A percentile compares a stretch with the other conserved stretches of the same genome.
These are phyloP conservation scores for Buteo buteo DNA, from an alignment of 2,113 vertebrate species.

Conservation along the genomic window DNA sequence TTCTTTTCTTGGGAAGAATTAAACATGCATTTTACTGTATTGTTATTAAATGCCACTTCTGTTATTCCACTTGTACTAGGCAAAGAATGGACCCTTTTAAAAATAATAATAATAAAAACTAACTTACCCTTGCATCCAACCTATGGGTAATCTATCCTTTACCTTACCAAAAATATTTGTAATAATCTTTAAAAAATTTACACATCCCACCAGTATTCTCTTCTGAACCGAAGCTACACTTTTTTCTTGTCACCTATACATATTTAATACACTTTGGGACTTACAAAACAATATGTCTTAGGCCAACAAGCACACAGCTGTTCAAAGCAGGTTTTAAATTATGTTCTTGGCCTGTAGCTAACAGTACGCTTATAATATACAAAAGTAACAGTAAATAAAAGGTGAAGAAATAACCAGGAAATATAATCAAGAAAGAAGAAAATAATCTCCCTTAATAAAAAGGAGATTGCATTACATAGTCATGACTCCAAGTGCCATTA, in stretches of 20 bases:
- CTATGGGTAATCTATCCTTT: background rate
- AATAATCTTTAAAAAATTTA: background rate
- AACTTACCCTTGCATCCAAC: background rate
- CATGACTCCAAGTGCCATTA: background rate
- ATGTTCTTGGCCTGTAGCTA: background rate
- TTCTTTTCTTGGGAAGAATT: background rate
- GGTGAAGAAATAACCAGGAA: background rate
- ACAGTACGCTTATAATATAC: background rate
- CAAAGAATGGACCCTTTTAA: background rate
- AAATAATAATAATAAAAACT: background rate
- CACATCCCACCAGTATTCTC: background rate
- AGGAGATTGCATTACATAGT: background rate
- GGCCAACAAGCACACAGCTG: background rate
- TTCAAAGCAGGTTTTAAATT: background rate
- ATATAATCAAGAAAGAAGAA: background rate
- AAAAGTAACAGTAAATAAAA: constrained; percentile 12
- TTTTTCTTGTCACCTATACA: background rate
- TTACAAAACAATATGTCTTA: background rate
- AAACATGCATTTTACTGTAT: background rate
- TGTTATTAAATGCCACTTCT: background rate
- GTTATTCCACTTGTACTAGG: background rate
- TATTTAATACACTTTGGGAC: background rate
- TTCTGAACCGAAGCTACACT: background rate
- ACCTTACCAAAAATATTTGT: background rate
- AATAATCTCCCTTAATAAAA: background rate